Base-by-base conservation (phyloP, 2,888 invertebrate species). In the Pristionchus fissidentatus region DNA sequence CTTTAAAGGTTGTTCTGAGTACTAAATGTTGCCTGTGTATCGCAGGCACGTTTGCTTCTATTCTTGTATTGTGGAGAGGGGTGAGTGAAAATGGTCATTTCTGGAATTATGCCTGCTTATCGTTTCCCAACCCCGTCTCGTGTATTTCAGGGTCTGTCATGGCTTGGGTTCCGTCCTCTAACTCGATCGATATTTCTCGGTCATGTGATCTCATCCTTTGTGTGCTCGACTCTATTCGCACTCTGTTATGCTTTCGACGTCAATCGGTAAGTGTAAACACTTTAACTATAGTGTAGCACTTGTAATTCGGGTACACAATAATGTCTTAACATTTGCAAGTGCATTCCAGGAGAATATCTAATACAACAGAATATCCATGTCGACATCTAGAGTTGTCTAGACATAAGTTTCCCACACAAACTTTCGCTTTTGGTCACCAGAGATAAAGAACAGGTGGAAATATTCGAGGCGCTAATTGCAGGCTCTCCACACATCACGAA, bases 181-280 rank as follows among this genome's bases (percentile, higher is more conserved):
- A 41, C 70, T 70, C 70, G 70, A n/a, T 43, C 41, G 1, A 41
- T 70, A 38, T 70, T 70, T 26, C 22, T 70, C 32, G 70, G 70
- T 19, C 70, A 70, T 15, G 41, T 70, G 13, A 8, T 15, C 5
- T 70, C 70, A 5, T 41, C 70, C n/a, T 32, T 70, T 19, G n/a
- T 77, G 8, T 77, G 77, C 32, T 49, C 49, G 2, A 29, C 32
- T 1, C 77, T 77, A 15, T 77, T 77, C 49, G 77, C 77, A 10
- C 32, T 77, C 77, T 77, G 77, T 22, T 77, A 77, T 35, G 77
- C 49, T 22, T 77, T 32, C 77, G 77, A 77, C 49, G 49, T 77
- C 22, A 22, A 77, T 52, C 46, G 77, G 77, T 77, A 38, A 29
- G 29, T n/a, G 26, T 7, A 70, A 41, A 1, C 22, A 5, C 3